Percentiles rank a stretch among this genome's conserved stretches.
Conservation (phyloP, 2,797 vertebrate species). For the Hoplostethus atlanticus region DNA sequence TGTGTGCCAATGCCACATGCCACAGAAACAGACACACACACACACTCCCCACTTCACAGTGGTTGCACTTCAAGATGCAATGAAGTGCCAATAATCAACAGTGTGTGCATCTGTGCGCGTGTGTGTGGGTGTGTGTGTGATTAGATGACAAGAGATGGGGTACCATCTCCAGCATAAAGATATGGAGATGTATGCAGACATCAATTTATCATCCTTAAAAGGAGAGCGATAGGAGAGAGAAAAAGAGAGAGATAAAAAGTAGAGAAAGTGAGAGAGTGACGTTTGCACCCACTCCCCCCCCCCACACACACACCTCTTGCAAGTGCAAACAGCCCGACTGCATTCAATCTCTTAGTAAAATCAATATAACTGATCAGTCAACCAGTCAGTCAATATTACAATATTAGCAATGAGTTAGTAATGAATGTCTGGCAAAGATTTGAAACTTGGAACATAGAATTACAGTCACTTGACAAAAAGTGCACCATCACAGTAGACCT, state of each 20-base stretch:
- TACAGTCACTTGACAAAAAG: too few species aligned
- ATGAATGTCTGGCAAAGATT: too few species aligned
- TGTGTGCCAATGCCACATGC: too few species aligned
- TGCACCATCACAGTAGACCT: too few species aligned
- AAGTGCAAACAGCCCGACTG: neutral
- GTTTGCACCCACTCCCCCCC: neutral
- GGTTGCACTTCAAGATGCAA: constrained; percentile 34
- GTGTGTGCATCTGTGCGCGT: neutral
- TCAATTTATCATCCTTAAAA: constrained; percentile 55
- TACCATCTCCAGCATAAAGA: constrained; percentile 41
- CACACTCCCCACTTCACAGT: neutral
- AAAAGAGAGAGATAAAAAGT: constrained; percentile 1
- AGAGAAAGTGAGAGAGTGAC: neutral
- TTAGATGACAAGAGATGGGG: constrained; percentile 12
- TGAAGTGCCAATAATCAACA: constrained; percentile 42
- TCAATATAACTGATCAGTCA: constrained; percentile 8
- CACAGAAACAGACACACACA: neutral
- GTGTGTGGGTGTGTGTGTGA: constrained; percentile 19
- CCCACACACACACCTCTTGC: neutral
- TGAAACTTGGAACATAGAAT: too few species aligned
- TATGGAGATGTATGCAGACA: constrained; percentile 63
- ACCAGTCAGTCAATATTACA: too few species aligned
- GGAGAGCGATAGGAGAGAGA: neutral
- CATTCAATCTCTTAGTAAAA: neutral
- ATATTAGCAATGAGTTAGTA: too few species aligned